Evolutionary conservation across 2,113 vertebrate species (phyloP).

Genomic region (Microtus pennsylvanicus): DNA sequence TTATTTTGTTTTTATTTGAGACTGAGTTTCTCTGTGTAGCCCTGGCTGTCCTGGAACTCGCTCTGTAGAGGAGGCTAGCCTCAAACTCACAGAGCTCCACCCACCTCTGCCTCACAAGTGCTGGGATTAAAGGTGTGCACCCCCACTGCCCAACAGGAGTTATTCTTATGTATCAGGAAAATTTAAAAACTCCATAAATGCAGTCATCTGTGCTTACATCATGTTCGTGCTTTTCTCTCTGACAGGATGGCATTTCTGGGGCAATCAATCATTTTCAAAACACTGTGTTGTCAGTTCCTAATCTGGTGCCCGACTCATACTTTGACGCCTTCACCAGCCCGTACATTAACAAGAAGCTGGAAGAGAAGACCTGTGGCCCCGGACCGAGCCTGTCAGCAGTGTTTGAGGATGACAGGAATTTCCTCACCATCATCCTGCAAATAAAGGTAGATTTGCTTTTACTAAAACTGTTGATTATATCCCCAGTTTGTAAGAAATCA

Average conservation of each 20-base stretch:
- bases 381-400: conserved; percentile 87
- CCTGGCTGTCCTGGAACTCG: background rate
- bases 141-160: background rate
- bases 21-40: background rate
- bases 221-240: conserved; percentile 50
- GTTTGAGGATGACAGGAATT: conserved; percentile 88
- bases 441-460: conserved; percentile 87
- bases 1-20: background rate
- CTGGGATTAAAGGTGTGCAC: background rate
- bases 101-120: background rate
- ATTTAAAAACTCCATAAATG: background rate
- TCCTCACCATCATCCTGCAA: conserved; percentile 84
- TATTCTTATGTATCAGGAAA: conserved; percentile 51
- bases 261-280: conserved; percentile 86
- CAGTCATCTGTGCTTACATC: background rate
- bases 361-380: conserved; percentile 85
- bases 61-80: background rate
- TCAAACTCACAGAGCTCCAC: background rate
- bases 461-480: background rate
- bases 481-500: background rate
- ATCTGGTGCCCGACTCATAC: conserved; percentile 87
- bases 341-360: conserved; percentile 84
- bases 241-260: conserved; percentile 86
- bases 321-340: conserved; percentile 89
- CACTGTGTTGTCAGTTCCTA: conserved; percentile 87